Evolutionary conservation across 2,797 vertebrate species (phyloP).

Genomic region (Pangasius sanitwongsei): DNA sequence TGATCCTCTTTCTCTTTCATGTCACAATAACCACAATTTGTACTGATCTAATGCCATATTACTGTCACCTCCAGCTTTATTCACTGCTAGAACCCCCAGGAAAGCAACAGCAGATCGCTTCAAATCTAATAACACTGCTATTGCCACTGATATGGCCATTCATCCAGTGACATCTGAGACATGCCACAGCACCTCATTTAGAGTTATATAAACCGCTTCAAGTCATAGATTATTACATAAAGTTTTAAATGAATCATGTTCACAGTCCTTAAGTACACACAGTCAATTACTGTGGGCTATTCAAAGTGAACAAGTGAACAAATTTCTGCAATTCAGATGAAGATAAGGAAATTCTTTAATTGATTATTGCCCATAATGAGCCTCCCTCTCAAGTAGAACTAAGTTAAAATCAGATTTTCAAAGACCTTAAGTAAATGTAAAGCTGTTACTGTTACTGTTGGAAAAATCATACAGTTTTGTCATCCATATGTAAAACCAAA

Average conservation of each 20-base stretch:
- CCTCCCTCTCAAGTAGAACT: neutral
- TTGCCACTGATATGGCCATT: slow-evolving; percentile 35
- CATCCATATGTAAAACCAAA: neutral
- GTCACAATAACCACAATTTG: slow-evolving; percentile 33
- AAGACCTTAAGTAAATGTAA: neutral
- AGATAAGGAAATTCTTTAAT: neutral
- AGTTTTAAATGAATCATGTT: neutral
- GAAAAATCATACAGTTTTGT: neutral
- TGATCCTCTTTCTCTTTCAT: slow-evolving; percentile 19
- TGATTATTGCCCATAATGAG: neutral
- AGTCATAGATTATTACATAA: neutral
- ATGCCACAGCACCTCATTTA: slow-evolving; percentile 15
- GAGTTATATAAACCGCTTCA: slow-evolving; percentile 6
- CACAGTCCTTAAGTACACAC: neutral
- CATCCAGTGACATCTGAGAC: slow-evolving; percentile 27
- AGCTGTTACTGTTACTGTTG: neutral
- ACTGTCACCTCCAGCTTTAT: slow-evolving; percentile 21
- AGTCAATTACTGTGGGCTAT: neutral
- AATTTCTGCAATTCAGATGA: neutral
- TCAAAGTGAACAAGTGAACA: neutral
- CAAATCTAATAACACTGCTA: slow-evolving; percentile 26
- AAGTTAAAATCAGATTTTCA: neutral
- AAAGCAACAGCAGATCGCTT: slow-evolving; percentile 21
- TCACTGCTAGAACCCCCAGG: neutral
- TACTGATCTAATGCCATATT: slow-evolving; percentile 16